Conservation (phyloP, 2,113 vertebrate genomes). For the Sylvietta virens region DNA sequence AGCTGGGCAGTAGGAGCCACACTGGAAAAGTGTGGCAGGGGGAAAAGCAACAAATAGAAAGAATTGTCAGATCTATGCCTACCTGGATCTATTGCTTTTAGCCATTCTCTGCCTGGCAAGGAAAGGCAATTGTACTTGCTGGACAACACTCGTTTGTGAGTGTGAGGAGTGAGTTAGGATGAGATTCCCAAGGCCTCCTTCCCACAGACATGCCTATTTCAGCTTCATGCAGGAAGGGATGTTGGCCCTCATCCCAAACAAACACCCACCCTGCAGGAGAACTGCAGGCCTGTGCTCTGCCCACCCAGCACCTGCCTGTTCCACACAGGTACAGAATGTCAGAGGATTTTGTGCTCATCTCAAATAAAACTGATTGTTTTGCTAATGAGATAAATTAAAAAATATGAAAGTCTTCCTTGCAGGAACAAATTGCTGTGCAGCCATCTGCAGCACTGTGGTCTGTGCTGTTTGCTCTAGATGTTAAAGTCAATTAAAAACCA, state of each 20-base stretch:
- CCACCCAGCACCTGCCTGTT: neutral
- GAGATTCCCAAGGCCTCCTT: neutral
- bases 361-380: neutral
- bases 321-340: neutral
- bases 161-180: neutral
- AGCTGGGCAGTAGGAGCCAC: neutral
- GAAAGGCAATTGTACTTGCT: neutral
- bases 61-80: neutral
- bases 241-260: neutral
- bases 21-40: too few species aligned
- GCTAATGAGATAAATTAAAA: neutral
- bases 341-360: neutral
- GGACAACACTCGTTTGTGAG: accelerated
- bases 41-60: neutral
- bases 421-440: neutral
- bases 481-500: neutral
- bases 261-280: accelerated
- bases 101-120: neutral
- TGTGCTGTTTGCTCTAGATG: neutral
- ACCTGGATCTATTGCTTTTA: neutral
- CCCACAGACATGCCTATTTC: accelerated
- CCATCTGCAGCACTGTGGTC: neutral
- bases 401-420: neutral
- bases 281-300: neutral
- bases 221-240: neutral